Percentiles rank a stretch among this genome's conserved stretches.
These are phyloP conservation scores for Myocastor coypus DNA, from an alignment of 2,113 vertebrate genomes.

Conservation along the genomic window DNA sequence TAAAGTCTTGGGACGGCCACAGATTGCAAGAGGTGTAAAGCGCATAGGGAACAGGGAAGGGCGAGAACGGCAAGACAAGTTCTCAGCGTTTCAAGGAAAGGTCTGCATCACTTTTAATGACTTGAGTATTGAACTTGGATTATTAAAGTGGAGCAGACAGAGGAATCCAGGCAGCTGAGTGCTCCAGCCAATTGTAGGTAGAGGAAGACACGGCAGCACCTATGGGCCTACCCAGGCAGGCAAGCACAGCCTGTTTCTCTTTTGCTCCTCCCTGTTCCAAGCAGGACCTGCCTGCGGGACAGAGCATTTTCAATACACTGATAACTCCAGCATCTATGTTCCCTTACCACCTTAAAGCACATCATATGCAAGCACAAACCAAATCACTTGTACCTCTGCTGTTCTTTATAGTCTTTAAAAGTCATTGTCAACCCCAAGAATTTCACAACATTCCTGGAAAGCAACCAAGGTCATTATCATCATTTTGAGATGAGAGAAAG, in stretches of 20 bases:
- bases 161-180: not conserved
- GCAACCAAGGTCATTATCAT: not conserved
- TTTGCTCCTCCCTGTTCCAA: not conserved
- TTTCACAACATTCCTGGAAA: not conserved
- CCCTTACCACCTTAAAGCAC: not conserved
- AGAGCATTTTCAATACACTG: not conserved
- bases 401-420: not conserved
- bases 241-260: not conserved
- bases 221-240: too few species aligned
- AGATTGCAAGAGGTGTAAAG: not conserved
- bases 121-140: not conserved
- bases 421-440: not conserved
- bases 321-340: not conserved
- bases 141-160: not conserved
- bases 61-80: not conserved
- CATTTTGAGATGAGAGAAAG: not conserved
- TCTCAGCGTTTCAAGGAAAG: not conserved
- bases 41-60: not conserved
- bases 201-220: too few species aligned
- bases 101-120: not conserved
- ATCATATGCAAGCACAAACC: not conserved
- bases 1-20: not conserved
- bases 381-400: not conserved
- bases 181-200: not conserved
- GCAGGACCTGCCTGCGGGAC: not conserved